A percentile compares a stretch with the other conserved stretches of the same genome.
Evolutionary conservation across 2,113 vertebrate species (phyloP).

Genomic region (Toxotes chatareus): DNA sequence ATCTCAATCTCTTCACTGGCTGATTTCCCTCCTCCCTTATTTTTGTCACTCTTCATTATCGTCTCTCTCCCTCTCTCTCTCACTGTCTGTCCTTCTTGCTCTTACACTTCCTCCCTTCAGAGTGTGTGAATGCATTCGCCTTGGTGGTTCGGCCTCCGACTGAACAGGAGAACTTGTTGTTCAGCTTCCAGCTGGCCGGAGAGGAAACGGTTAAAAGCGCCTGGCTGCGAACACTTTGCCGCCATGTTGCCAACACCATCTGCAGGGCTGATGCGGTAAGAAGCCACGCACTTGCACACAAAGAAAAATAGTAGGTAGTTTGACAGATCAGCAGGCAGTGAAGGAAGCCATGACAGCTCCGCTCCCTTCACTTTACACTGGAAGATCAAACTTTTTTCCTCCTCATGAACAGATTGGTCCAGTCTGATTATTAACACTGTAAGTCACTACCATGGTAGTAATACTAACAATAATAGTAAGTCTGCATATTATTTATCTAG

Average conservation of each 20-base stretch:
- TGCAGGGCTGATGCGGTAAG: conserved; percentile 96
- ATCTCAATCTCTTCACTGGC: background rate
- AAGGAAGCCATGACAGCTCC: background rate
- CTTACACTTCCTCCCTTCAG: conserved; percentile 72
- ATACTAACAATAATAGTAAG: background rate
- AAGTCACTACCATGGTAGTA: background rate
- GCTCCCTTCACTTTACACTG: background rate
- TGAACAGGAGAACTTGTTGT: conserved; percentile 93
- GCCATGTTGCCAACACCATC: conserved; percentile 97
- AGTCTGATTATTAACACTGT: background rate
- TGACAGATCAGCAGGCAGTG: background rate
- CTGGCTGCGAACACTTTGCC: conserved; percentile 93
- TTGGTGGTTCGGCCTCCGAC: conserved; percentile 96
- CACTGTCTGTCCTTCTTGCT: background rate
- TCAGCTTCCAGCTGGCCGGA: conserved; percentile 94
- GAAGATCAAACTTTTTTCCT: background rate
- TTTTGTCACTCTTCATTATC: conserved; percentile 77
- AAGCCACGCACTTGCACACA: conserved; percentile 42
- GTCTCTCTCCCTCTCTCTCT: background rate
- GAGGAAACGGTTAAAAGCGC: conserved; percentile 91
- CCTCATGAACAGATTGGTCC: background rate
- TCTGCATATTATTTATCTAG: background rate
- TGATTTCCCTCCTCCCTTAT: conserved; percentile 57
- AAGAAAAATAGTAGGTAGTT: background rate
- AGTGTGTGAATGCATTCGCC: conserved; percentile 95